A percentile compares a stretch with the other conserved stretches of the same genome.
Evolutionary conservation across 2,113 vertebrate species (phyloP).

Genomic region (Corvus cornix): DNA sequence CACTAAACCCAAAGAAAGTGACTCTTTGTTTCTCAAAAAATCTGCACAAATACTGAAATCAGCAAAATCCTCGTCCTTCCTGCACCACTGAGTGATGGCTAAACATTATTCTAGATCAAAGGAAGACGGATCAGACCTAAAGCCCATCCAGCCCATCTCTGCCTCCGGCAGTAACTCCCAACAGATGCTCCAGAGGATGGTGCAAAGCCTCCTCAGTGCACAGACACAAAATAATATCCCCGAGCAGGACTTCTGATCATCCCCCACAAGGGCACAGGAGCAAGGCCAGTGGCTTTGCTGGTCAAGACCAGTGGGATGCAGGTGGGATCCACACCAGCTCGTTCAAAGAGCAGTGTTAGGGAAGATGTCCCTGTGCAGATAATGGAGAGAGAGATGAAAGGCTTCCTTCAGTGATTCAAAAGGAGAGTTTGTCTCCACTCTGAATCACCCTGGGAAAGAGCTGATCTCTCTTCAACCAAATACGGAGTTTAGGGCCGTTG

Average conservation of each 20-base stretch:
- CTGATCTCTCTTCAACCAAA: conserved; percentile 16
- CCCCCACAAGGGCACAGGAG: not conserved
- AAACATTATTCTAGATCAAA: not conserved
- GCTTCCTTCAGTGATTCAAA: conserved; percentile 38
- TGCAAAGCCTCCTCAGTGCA: not conserved
- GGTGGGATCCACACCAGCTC: not conserved
- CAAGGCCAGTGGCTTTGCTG: not conserved
- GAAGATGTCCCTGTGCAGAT: not conserved
- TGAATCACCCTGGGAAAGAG: not conserved
- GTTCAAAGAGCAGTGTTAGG: not conserved
- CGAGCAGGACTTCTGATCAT: not conserved
- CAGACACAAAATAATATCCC: not conserved
- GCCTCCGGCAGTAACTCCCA: not conserved
- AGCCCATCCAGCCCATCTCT: not conserved
- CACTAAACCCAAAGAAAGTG: not conserved
- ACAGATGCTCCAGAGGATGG: not conserved
- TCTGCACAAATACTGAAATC: not conserved
- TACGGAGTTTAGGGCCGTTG: not conserved
- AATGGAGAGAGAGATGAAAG: not conserved
- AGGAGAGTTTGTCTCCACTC: not conserved
- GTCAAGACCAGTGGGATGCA: not conserved
- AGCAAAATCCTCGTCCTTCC: not conserved
- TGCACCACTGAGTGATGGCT: not conserved
- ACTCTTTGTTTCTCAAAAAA: not conserved
- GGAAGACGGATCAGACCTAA: not conserved